Percentiles rank a stretch among this genome's conserved stretches.
Conservation (phyloP, 2,888 invertebrate genomes). For the Rhogogaster chlorosoma region DNA sequence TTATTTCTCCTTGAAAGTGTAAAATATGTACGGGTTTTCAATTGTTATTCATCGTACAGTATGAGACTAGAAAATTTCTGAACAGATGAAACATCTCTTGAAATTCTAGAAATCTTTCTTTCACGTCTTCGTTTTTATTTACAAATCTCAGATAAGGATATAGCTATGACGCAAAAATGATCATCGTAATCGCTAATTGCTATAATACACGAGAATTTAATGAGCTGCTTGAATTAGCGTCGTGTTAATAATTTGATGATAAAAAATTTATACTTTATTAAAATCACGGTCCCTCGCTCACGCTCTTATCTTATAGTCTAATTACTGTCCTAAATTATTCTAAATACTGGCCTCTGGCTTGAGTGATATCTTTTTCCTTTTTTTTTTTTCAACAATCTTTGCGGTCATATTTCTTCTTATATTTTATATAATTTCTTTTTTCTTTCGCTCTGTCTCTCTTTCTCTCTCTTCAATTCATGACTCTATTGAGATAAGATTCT, state of each 20-base stretch:
- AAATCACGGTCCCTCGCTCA: background rate
- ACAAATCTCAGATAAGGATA: background rate
- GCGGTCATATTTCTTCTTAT: background rate
- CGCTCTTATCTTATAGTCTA: background rate
- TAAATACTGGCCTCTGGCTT: background rate
- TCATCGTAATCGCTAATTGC: conserved; percentile 14
- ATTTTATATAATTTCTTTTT: background rate
- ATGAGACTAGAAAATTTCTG: background rate
- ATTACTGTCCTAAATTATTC: conserved; percentile 12
- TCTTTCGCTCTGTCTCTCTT: background rate
- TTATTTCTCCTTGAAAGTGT: background rate
- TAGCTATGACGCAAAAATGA: conserved; percentile 3
- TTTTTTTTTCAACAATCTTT: background rate
- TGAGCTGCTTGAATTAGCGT: background rate
- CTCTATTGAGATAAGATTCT: conserved; percentile 21
- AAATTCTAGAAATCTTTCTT: background rate
- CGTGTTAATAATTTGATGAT: conserved; percentile 18
- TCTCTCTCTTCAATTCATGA: background rate
- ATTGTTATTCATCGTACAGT: background rate
- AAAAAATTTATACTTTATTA: background rate
- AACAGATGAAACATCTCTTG: background rate
- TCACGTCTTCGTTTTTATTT: background rate
- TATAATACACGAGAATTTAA: background rate
- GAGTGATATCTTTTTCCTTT: background rate
- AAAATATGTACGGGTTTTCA: background rate